Base-by-base conservation (phyloP, 1,140 invertebrate species). In the Sweltsa coloradensis region DNA sequence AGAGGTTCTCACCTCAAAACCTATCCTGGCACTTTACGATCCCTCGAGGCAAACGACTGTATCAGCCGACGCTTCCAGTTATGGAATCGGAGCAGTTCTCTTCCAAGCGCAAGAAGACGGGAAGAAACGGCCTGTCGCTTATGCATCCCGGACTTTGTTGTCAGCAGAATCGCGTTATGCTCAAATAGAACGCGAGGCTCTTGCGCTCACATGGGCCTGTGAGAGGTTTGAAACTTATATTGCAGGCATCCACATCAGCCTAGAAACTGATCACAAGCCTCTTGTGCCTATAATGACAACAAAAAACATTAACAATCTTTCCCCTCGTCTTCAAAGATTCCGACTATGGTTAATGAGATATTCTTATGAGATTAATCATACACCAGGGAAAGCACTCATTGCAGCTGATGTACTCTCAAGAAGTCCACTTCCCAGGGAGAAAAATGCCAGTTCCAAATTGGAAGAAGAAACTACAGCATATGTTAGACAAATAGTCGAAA, bases 251-350 rank as follows among this genome's bases (percentile, higher is more conserved):
- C 27, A 2, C 11, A 22, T 45, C 29, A 43, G 1, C n/a, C n/a
- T n/a, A n/a, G 54, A 59, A 47, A 58, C 51, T 7, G 58, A 58
- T 37, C 58, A 60, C 36, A 56, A 56, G 29, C 54, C 56, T 9
- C 27, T 60, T 14, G 39, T 54, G 9, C 14, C 14, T 3, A 55
- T 58, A 11, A 49, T 56, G 22, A 45, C 26, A n/a, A 40, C 23
- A 5, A 60, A 60, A 29, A 16, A 46, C 5, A 24, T 64, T 26
- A 26, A 55, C 14, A 51, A 41, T 37, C 55, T 55, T 13, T 50
- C 57, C 13, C 54, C 47, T 11, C 37, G 55, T 41, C 26, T 60
- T 6, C 57, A 57, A 39, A 14, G 56, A 9, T 34, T 60, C 11
- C 34, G 52, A 39, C 29, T 60, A 14, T 26, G 49, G 21, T 18